Base-by-base conservation (phyloP, 2,888 invertebrate genomes). In the Drosophila mayaguana region DNA sequence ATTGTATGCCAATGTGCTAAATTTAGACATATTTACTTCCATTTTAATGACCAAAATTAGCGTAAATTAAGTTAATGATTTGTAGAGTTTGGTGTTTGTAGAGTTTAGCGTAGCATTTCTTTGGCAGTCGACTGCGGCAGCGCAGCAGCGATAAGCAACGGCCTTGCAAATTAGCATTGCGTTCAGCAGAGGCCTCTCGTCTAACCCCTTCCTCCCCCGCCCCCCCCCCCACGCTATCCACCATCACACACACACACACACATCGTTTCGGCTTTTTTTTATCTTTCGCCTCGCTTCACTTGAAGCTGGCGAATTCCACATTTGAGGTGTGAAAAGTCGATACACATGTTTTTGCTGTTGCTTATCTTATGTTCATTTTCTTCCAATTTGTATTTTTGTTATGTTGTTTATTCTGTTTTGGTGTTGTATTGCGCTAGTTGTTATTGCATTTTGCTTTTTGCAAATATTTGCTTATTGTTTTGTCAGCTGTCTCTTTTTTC, bases 81-180 rank as follows among this genome's bases (percentile, higher is more conserved):
- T 34, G 50, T 50, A 34, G 50, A 50, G 14, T 50, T 34, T 50
- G 8, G 43, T 25, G 28, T 56, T 43, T 38, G 36, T 53, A n/a
- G 59, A 62, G 76, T 86, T 85, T 71, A 73, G 46, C 72, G 69
- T 34, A 54, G 57, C 64, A 57, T 69, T 77, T 77, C 73, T 61
- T 54, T 46, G 34, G 34, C 62, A 43, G 50, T 11, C 46, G 34
- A 53, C 38, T 4, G 38, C 53, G 53, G 25, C 38, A 36, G 54
- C 38, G 57, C 55, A 42, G 43, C 53, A 22, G 66, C 78, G 86
- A 83, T 83, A 83, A 78, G 71, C 75, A 80, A 87, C 88, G 83
- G 62, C 83, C 83, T 84, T 84, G 85, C 76, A 69, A 87, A 87
- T 84, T 80, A 87, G 82, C 83, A 81, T 64, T 75, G 76, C 78